These are phyloP conservation scores for Tachypleus tridentatus DNA, from an alignment of 1,140 invertebrate genomes.

Conservation along the genomic window DNA sequence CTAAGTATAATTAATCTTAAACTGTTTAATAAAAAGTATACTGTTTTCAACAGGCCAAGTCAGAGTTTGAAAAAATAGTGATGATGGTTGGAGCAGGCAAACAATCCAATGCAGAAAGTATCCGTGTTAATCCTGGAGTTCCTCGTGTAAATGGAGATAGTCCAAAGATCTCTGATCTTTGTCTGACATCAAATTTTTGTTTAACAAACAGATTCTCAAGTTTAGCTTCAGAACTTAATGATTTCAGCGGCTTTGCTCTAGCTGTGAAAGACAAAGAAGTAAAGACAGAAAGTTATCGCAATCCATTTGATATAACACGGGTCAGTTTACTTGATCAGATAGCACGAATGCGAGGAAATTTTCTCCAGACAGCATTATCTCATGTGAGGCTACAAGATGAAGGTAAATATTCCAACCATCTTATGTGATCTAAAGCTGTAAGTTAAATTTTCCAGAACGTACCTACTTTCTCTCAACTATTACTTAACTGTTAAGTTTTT, in stretches of 20 bases:
- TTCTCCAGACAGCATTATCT: constrained; percentile 61
- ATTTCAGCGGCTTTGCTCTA: constrained; percentile 74
- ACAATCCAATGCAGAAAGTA: constrained; percentile 48
- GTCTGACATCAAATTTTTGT: constrained; percentile 52
- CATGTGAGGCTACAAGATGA: constrained; percentile 69
- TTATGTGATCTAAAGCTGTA: neutral
- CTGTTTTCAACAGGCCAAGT: constrained; percentile 53
- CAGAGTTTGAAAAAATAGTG: constrained; percentile 78
- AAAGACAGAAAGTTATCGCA: constrained; percentile 68
- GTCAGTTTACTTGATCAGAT: constrained; percentile 82
- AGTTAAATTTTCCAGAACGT: too few species aligned
- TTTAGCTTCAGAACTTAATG: constrained; percentile 66
- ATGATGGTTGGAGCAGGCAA: constrained; percentile 47
- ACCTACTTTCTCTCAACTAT: too few species aligned
- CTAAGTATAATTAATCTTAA: too few species aligned
- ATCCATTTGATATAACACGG: constrained; percentile 90
- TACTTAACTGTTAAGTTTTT: too few species aligned
- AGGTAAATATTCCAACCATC: constrained; percentile 30
- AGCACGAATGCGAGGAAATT: constrained; percentile 85
- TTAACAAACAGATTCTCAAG: constrained; percentile 63
- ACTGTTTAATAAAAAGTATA: too few species aligned
- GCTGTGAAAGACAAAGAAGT: constrained; percentile 42
- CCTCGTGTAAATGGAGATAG: constrained; percentile 11
- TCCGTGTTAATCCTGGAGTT: constrained; percentile 44
- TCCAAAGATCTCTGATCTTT: constrained; percentile 43